Evolutionary conservation across 2,113 vertebrate genomes (phyloP), one percentile per base, ranked within the genome.

Genomic region (Ageneiosus marmoratus): DNA sequence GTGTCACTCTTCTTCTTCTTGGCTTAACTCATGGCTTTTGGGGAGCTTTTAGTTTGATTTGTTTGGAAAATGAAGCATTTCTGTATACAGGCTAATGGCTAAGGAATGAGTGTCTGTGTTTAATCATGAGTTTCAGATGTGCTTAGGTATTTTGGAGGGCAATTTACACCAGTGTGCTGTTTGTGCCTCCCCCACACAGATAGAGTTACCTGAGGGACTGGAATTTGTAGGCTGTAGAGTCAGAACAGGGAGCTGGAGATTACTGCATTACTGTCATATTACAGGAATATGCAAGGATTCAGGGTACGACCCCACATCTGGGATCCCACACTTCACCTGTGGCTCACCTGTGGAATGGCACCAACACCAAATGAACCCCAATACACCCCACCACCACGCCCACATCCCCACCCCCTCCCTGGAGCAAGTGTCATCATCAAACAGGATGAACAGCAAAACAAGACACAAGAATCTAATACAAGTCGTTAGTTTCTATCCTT

Each of bases 61-160:
- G 82, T 86, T 87, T 88, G 81, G 81, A 77, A 77, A 65, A 62
- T 51, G 5, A 62, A 80, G 24, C 81, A 70, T 88, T 90, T 88
- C 78, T 77, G 82, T 82, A 56, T 77, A 77, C 77, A 84, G 81
- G 76, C 73, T 86, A 63, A 74, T 83, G 74, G 79, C 75, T 55
- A 82, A 91, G 86, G 87, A 92, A 79, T 89, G 85, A 91, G 86
- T 83, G 77, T 88, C 73, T 79, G 77, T 56, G 37, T 77, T 85
- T 86, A 81, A 87, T 86, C 60, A 85, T 72, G 41, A 22, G 60
- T 75, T 80, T 86, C 58, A 77, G 76, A 79, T 63, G 58, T 62
- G n/a, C 67, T 56, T 41, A 37, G 32, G 79, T 69, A 78, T 48
- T 76, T 87, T 86, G 82, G 84, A 88, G 20, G 16, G 53, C 67